Percentiles rank a stretch among this genome's conserved stretches.
Conservation (phyloP, 2,888 invertebrate species). For the Tipula confusa region DNA sequence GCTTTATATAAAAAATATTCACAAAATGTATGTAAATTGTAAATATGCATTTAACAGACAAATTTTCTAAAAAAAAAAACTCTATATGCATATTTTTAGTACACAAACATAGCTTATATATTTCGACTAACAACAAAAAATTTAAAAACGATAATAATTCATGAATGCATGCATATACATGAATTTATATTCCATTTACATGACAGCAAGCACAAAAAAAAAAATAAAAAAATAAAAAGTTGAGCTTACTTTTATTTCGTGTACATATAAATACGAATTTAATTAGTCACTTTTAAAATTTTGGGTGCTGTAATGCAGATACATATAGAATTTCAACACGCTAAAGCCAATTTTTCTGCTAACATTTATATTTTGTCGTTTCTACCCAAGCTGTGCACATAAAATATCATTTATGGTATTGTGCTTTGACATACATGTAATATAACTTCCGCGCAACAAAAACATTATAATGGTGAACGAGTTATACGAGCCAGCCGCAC, state of each 20-base stretch:
- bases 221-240: neutral
- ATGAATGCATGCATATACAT: neutral
- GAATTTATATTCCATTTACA: slow-evolving; percentile 3
- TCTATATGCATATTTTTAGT: neutral
- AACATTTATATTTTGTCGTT: too few species aligned
- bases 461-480: neutral
- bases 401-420: too few species aligned
- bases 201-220: neutral
- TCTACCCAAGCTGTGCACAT: too few species aligned
- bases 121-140: neutral
- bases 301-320: neutral
- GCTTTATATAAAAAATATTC: neutral
- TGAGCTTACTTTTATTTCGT: neutral
- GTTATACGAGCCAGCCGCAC: too few species aligned
- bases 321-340: neutral
- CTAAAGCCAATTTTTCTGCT: neutral
- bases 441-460: neutral
- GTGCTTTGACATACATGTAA: too few species aligned
- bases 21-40: neutral
- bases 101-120: neutral
- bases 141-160: neutral
- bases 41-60: neutral
- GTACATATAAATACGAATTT: neutral
- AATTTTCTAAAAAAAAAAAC: neutral
- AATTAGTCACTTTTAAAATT: neutral